Conservation (phyloP, 2,113 vertebrate species). For the Elaphurus davidianus region DNA sequence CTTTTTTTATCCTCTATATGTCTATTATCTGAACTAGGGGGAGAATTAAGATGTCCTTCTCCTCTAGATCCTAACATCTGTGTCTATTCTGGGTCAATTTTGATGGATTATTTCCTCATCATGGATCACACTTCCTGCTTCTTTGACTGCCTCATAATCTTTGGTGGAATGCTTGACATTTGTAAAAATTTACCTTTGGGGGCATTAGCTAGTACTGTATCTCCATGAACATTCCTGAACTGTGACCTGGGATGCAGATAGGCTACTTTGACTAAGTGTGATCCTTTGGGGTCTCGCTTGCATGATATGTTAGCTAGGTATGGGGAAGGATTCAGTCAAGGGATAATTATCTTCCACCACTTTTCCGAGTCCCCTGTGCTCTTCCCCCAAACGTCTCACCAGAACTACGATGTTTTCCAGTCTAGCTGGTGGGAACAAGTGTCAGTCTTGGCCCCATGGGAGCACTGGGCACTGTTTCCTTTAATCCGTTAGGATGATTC, state of each 20-base stretch:
- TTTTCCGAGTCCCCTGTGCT: background rate
- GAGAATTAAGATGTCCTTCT: background rate
- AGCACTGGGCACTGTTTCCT: background rate
- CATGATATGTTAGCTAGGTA: rapidly evolving
- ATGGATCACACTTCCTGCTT: background rate
- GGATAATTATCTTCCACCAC: no score
- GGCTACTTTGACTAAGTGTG: background rate
- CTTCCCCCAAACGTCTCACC: background rate
- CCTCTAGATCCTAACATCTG: background rate
- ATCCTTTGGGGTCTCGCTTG: background rate
- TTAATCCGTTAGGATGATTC: background rate
- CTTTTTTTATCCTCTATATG: background rate
- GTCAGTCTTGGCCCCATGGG: background rate
- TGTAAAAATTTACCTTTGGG: background rate
- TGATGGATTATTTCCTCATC: background rate
- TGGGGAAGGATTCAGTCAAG: background rate
- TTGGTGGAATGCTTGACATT: background rate
- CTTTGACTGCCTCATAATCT: background rate
- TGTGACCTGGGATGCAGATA: background rate
- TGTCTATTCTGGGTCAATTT: background rate
- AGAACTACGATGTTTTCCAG: background rate
- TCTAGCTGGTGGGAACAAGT: background rate
- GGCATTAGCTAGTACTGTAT: background rate
- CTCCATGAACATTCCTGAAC: background rate
- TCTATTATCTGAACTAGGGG: background rate